Conservation (phyloP, 1,140 invertebrate species). For the Zaprionus africanus region DNA sequence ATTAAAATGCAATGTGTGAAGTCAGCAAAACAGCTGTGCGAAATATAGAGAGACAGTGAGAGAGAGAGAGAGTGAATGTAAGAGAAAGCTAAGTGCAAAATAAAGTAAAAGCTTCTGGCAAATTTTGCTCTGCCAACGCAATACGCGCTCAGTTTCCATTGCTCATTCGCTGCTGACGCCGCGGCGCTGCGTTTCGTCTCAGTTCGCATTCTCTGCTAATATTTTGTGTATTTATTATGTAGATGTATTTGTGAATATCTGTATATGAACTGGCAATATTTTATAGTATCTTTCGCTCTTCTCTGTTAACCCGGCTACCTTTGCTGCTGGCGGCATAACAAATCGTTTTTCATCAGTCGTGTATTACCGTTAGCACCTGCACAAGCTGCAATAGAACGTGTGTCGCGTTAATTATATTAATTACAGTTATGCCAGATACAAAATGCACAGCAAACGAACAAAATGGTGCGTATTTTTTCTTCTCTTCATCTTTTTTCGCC, state of each 20-base stretch:
- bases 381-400: constrained; percentile 20
- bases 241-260: constrained; percentile 1
- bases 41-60: background rate
- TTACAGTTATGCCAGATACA: constrained; percentile 64
- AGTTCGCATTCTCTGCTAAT: constrained; percentile 29
- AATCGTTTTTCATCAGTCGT: constrained; percentile 49
- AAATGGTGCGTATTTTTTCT: constrained; percentile 67
- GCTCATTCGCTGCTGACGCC: constrained; percentile 60
- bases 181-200: constrained; percentile 39
- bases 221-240: constrained; percentile 1
- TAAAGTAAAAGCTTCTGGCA: constrained; percentile 31
- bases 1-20: constrained; percentile 25
- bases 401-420: constrained; percentile 15
- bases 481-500: background rate
- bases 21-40: constrained; percentile 34
- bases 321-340: constrained; percentile 24
- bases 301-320: constrained; percentile 30
- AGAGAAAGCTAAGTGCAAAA: constrained; percentile 13
- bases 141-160: constrained; percentile 67
- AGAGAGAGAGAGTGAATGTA: background rate
- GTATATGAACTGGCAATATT: constrained; percentile 14
- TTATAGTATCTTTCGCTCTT: constrained; percentile 27
- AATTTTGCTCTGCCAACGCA: constrained; percentile 51
- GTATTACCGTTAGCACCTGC: constrained; percentile 62
- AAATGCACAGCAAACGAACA: constrained; percentile 58